Conservation (phyloP, 2,888 invertebrate genomes). For the Volucella inflata region DNA sequence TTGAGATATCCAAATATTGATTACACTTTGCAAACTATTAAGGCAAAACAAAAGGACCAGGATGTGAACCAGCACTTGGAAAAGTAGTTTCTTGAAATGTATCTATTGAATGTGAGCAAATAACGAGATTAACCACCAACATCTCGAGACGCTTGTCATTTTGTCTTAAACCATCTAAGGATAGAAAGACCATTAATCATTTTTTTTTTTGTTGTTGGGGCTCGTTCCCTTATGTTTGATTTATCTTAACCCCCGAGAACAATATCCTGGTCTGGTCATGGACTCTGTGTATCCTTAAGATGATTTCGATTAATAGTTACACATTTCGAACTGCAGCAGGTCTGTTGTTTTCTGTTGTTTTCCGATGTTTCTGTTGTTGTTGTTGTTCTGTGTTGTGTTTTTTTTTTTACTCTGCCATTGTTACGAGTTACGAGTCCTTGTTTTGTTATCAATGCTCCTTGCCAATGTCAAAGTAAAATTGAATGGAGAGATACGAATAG, state of each 20-base stretch:
- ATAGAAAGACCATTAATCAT: slow-evolving; percentile 67
- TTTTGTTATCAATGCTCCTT: slow-evolving; percentile 13
- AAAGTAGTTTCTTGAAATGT: slow-evolving; percentile 21
- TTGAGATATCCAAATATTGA: slow-evolving; percentile 60
- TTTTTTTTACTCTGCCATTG: background rate
- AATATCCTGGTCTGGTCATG: slow-evolving; percentile 68
- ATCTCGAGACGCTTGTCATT: slow-evolving; percentile 61
- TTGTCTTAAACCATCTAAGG: slow-evolving; percentile 55
- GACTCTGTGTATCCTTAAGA: slow-evolving; percentile 46
- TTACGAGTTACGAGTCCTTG: slow-evolving; percentile 1
- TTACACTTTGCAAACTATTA: slow-evolving; percentile 64
- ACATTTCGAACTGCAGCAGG: slow-evolving; percentile 18
- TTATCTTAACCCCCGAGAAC: slow-evolving; percentile 31
- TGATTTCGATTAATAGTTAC: slow-evolving; percentile 70
- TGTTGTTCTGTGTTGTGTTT: slow-evolving; percentile 2
- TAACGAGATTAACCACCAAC: slow-evolving; percentile 56
- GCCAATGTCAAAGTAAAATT: slow-evolving; percentile 1
- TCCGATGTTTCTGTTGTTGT: slow-evolving; percentile 10
- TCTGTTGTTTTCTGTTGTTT: slow-evolving; percentile 50
- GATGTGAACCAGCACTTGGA: slow-evolving; percentile 11
- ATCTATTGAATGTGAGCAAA: slow-evolving; percentile 5
- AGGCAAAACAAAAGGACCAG: slow-evolving; percentile 20
- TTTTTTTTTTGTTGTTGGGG: slow-evolving; percentile 29
- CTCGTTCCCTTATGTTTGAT: slow-evolving; percentile 1
- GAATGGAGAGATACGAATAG: too few relatives aligned